Base-by-base conservation (phyloP, 2,113 vertebrate genomes). In the Pelecanus crispus region DNA sequence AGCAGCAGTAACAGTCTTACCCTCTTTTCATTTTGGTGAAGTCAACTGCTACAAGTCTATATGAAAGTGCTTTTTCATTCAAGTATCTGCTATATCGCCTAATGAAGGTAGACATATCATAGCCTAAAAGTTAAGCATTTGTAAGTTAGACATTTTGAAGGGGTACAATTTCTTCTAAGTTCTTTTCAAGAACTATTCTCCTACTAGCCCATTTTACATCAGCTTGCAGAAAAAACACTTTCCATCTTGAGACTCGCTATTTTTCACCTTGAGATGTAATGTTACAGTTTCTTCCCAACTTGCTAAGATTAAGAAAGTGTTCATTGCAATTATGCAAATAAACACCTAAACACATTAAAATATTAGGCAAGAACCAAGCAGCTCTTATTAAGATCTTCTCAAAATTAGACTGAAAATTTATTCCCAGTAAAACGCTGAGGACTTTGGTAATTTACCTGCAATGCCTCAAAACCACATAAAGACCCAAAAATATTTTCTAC, bases 1-100 rank as follows among this genome's bases (percentile, higher is more conserved):
- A 81, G 19, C 10, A 82, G 32, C 11, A 83, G 40, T 16, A 89
- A 73, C 24, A 14, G 26, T 82, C 98, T 97, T 97, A 99, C 99
- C 99, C 99, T 95, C 99, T 98, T 97, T 99, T 99, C 99, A 98
- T 99, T 98, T 99, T 99, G 97, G 99, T 99, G 98, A 99, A 99
- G 97, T 99, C 99, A 95, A 98, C 99, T 72, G 99, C 98, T 88
- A 99, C 98, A 96, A 99, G 98, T 94, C 99, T 98, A 94, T 99
- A 99, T 21, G 99, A 99, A 95, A 99, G 98, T 88, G 99, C 99
- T 98, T 99, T 99, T 98, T 99, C 99, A 70, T 99, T 99, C 98
- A 99, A 98, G 97, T 99, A 99, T 93, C 98, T 98, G 98, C 99
- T 99, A 92, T 99, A 99, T 56, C 99, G 97, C 72, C 99, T 98